phyloP scores from a whole-genome alignment of 2,113 vertebrate genomes.

The Rousettus leschenaultii region DNA sequence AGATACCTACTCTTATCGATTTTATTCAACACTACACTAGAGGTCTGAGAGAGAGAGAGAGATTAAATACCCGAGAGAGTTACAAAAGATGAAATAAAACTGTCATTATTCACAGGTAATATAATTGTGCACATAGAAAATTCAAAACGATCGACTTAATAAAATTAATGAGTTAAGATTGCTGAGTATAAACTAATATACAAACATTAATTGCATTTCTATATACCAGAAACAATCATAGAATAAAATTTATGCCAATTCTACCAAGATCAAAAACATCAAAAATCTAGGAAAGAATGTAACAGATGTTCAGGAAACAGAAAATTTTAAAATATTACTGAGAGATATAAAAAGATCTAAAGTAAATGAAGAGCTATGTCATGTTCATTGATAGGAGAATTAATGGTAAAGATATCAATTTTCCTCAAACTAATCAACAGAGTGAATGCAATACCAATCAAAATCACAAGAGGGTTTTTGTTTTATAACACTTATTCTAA shows the following conservation, averaged over 20 bases:
- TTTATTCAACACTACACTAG: background rate
- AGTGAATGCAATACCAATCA: background rate
- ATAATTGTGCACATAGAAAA: background rate
- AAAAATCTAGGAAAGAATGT: background rate
- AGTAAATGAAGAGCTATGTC: background rate
- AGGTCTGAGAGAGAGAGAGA: no score
- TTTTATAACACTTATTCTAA: background rate
- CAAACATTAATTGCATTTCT: background rate
- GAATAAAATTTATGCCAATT: background rate
- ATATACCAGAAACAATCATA: background rate
- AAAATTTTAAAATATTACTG: slow-evolving; percentile 10
- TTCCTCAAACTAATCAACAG: background rate
- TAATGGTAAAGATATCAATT: background rate
- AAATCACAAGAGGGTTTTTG: background rate
- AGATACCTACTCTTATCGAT: background rate
- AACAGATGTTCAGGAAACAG: background rate
- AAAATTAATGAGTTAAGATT: background rate
- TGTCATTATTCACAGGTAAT: background rate
- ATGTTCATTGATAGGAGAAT: background rate
- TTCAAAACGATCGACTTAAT: background rate
- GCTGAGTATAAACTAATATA: background rate
- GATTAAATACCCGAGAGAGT: background rate
- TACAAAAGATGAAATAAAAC: background rate
- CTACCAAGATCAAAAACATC: background rate
- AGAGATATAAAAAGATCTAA: background rate